A percentile compares a stretch with the other conserved stretches of the same genome.
These are phyloP conservation scores for Rana temporaria DNA, from an alignment of 2,113 vertebrate species.

Conservation along the genomic window DNA sequence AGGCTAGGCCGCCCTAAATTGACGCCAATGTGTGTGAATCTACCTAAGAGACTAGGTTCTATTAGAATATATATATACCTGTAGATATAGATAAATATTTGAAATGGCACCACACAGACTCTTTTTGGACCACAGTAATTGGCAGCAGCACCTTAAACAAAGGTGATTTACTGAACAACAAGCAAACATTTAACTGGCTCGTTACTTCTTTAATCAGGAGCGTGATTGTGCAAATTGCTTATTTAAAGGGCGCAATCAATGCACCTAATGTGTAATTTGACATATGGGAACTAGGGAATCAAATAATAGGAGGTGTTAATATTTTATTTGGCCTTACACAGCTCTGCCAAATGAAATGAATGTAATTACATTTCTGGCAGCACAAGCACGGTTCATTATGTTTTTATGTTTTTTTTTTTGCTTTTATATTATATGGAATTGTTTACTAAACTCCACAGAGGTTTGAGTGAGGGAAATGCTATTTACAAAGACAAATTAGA, in stretches of 20 bases:
- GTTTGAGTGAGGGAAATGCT: neutral
- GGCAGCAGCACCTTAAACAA: conserved; percentile 14
- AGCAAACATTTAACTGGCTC: neutral
- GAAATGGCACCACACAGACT: neutral
- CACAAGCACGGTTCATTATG: neutral
- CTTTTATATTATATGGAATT: conserved; percentile 13
- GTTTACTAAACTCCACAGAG: conserved; percentile 1
- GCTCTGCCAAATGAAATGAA: conserved; percentile 1
- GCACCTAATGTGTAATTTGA: conserved; percentile 21
- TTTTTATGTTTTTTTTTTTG: conserved; percentile 16
- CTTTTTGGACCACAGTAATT: conserved; percentile 8
- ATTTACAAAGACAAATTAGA: too few species aligned
- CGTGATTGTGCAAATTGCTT: conserved; percentile 20
- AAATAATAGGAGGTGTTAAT: conserved; percentile 17
- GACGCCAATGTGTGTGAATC: too few species aligned
- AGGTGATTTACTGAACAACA: conserved; percentile 13
- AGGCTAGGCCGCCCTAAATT: too few species aligned
- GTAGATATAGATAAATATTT: too few species aligned
- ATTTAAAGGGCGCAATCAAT: conserved; percentile 28
- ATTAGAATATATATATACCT: too few species aligned
- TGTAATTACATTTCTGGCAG: conserved; percentile 30
- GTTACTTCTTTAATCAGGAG: conserved; percentile 28
- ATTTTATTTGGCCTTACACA: conserved; percentile 11
- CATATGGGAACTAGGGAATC: conserved; percentile 7
- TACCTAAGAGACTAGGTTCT: too few species aligned